Evolutionary conservation across 2,113 vertebrate genomes (phyloP).

Genomic region (Alces alces): DNA sequence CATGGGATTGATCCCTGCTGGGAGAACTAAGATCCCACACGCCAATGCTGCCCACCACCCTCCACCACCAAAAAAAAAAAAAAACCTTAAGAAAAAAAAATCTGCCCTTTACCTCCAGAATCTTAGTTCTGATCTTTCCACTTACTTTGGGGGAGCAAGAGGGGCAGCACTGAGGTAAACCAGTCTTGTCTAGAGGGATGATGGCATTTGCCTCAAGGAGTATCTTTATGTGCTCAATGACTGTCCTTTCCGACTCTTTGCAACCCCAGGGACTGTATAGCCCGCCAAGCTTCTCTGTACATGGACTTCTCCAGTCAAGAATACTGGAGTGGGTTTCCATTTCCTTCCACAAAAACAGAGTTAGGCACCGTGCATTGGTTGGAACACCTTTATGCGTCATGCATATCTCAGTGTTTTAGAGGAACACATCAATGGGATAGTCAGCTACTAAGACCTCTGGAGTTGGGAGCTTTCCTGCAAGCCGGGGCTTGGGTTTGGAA

Average conservation of each 20-base stretch:
- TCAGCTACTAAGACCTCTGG: not conserved
- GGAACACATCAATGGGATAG: not conserved
- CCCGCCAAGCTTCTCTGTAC: not conserved
- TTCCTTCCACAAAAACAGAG: not conserved
- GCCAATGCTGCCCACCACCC: not conserved
- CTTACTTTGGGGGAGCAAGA: not conserved
- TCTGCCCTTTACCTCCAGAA: not conserved
- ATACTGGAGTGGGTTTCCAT: not conserved
- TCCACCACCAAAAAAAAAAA: not conserved
- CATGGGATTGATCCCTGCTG: not conserved
- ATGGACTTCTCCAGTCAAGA: not conserved
- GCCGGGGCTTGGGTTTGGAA: not conserved
- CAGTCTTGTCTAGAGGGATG: not conserved
- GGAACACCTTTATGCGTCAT: not conserved
- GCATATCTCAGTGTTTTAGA: not conserved
- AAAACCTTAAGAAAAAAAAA: not conserved
- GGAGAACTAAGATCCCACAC: not conserved
- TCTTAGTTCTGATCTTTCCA: not conserved
- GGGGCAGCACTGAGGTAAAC: not conserved
- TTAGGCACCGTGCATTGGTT: not conserved
- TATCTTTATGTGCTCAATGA: not conserved
- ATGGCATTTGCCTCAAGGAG: not conserved
- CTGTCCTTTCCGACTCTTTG: rapidly evolving
- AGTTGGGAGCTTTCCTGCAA: not conserved
- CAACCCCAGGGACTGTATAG: not conserved